Evolutionary conservation across 2,797 vertebrate species (phyloP), one percentile per base, ranked within the genome.

Genomic region (Hypotaenidia philippensis): DNA sequence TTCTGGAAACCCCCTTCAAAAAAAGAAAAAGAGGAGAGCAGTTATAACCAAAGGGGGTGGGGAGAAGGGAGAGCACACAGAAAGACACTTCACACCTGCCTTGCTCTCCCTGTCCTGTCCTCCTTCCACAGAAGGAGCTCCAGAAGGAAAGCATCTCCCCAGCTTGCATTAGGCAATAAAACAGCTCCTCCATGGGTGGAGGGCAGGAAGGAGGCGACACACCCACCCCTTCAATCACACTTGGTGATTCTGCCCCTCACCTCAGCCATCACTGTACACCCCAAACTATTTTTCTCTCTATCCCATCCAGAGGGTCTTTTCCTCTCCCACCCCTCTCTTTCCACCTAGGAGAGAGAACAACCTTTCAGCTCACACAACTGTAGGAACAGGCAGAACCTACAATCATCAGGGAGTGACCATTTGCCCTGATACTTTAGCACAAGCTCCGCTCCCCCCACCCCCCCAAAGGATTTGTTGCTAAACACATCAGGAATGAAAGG

Each of bases 1-100:
- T 80, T 11, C 78, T 91, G 96, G 95, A 97, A 97, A 97, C 22
- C 34, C 96, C 94, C 96, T 93, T 74, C 22, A 45, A 66, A 71
- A 25, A 59, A 32, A 15, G 47, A 3, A 49, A 56, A 2, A 14
- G 40, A 14, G 41, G 18, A 60, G 52, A 88, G 74, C 7, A 71
- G 61, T 80, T 92, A 41, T 3, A 74, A 82, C 11, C 32, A 56
- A 72, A 83, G 14, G 9, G 53, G 29, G 70, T 6, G 20, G 20
- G 4, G 36, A 50, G 40, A 76, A 74, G 20, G 10, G 40, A 92
- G 49, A 29, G 38, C 65, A 92, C 53, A 26, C 8, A 53, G 36
- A 16, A 26, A 40, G 83, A 76, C 45, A 49, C 60, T 11, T 40
- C 91, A 63, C 55, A 70, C 59, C 72, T 34, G 57, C 66, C 81